phyloP scores from a whole-genome alignment of 2,888 invertebrate genomes.

The Tribolium freemani region DNA sequence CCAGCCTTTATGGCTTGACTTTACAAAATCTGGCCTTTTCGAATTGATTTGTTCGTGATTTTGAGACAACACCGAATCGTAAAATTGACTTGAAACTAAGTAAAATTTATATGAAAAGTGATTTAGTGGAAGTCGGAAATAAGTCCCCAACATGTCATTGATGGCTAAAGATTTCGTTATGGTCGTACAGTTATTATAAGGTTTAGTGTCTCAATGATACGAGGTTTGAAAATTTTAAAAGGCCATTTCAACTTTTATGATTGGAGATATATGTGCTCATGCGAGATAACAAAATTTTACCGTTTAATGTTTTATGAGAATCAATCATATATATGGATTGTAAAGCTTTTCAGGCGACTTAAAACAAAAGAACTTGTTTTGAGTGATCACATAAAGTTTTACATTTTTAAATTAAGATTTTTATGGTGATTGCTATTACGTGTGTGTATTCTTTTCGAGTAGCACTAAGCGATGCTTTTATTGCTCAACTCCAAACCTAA shows the following conservation, averaged over 20 bases:
- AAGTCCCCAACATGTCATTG: slow-evolving; percentile 31
- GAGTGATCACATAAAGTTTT: slow-evolving; percentile 52
- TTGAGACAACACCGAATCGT: neutral
- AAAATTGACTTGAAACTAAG: slow-evolving; percentile 23
- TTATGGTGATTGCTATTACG: slow-evolving; percentile 54
- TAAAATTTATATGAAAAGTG: slow-evolving; percentile 20
- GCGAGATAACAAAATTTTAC: slow-evolving; percentile 55
- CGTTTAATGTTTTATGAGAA: slow-evolving; percentile 52
- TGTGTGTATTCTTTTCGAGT: slow-evolving; percentile 28
- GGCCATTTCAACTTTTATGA: slow-evolving; percentile 56
- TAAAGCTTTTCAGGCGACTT: slow-evolving; percentile 47
- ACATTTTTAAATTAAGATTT: slow-evolving; percentile 56
- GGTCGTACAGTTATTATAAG: slow-evolving; percentile 50
- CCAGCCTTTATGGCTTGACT: slow-evolving; percentile 31
- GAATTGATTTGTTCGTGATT: neutral
- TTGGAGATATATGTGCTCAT: slow-evolving; percentile 45
- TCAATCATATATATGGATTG: slow-evolving; percentile 54
- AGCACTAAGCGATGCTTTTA: no score
- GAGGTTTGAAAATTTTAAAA: slow-evolving; percentile 56
- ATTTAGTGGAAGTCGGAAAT: slow-evolving; percentile 21
- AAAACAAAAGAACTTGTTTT: slow-evolving; percentile 48
- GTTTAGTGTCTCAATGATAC: slow-evolving; percentile 50
- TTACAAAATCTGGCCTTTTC: slow-evolving; percentile 5
- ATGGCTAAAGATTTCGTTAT: slow-evolving; percentile 34
- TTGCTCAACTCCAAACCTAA: slow-evolving; percentile 38